A percentile compares a stretch with the other conserved stretches of the same genome.
Conservation (phyloP, 2,888 invertebrate species). For the Aleiodes leptofemur region DNA sequence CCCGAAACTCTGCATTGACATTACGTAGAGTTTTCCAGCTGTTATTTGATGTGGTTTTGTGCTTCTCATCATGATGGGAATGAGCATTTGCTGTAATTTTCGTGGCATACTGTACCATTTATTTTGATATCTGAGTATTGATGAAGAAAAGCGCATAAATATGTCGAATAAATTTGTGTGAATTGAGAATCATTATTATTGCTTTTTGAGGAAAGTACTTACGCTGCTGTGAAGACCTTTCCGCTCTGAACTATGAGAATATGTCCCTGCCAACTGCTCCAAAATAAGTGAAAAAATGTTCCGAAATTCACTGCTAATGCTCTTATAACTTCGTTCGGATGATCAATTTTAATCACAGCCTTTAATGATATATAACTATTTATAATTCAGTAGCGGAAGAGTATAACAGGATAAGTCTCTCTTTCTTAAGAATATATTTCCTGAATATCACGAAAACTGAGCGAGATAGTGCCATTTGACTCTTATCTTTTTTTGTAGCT, state of each 20-base stretch:
- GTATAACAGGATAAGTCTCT: neutral
- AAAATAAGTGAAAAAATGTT: slow-evolving; percentile 50
- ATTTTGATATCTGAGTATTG: slow-evolving; percentile 46
- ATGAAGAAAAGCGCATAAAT: slow-evolving; percentile 7
- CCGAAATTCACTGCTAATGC: slow-evolving; percentile 44
- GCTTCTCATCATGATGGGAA: slow-evolving; percentile 50
- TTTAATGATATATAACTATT: neutral
- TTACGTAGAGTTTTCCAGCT: slow-evolving; percentile 50
- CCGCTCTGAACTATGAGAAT: slow-evolving; percentile 50
- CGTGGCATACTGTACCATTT: slow-evolving; percentile 51
- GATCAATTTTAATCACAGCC: slow-evolving; percentile 48
- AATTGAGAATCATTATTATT: neutral
- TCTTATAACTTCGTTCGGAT: slow-evolving; percentile 44
- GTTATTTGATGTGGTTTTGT: slow-evolving; percentile 49
- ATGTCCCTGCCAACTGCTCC: slow-evolving; percentile 52
- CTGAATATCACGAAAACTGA: no score
- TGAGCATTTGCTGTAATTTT: slow-evolving; percentile 44
- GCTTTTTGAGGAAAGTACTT: slow-evolving; percentile 20
- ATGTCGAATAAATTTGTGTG: neutral
- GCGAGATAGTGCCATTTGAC: no score
- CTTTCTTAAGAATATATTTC: no score
- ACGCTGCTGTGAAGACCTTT: slow-evolving; percentile 47
- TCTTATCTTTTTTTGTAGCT: no score
- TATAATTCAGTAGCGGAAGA: neutral
- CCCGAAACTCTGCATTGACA: slow-evolving; percentile 51